Percentiles rank a stretch among this genome's conserved stretches.
These are phyloP conservation scores for Ophiothrix spiculata DNA, from an alignment of 35 echinoderm and acorn worm species.

Conservation along the genomic window DNA sequence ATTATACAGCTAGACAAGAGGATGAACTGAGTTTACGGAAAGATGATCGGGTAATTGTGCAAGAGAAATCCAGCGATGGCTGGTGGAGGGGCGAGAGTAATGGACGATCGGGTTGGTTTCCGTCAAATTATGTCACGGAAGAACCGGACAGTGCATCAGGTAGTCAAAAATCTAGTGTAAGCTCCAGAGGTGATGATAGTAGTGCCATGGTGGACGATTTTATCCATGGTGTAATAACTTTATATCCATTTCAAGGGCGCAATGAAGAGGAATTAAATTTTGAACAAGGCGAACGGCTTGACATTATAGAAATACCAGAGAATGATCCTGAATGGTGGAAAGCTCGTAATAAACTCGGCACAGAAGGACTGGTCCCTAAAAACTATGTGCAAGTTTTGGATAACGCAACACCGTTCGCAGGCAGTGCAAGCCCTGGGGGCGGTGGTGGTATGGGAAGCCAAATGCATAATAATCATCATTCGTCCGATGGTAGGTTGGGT, in stretches of 20 bases:
- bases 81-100: constrained; percentile 95
- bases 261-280: constrained; percentile 95
- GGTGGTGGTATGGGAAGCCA: constrained; percentile 11
- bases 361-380: constrained; percentile 78
- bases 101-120: constrained; percentile 85
- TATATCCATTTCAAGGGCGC: constrained; percentile 81
- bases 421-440: constrained; percentile 14
- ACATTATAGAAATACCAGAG: constrained; percentile 84
- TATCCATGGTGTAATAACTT: constrained; percentile 66
- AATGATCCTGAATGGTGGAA: constrained; percentile 97
- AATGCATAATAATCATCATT: neutral
- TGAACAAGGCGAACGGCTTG: constrained; percentile 76
- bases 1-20: constrained; percentile 60
- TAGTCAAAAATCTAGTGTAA: constrained; percentile 46
- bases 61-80: constrained; percentile 93
- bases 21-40: constrained; percentile 85
- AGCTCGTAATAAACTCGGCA: constrained; percentile 72
- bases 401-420: constrained; percentile 32
- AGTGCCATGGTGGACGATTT: constrained; percentile 67
- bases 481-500: neutral
- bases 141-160: constrained; percentile 38
- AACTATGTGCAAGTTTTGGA: constrained; percentile 82
- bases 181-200: constrained; percentile 68
- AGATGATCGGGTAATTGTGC: constrained; percentile 72
- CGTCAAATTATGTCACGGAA: constrained; percentile 93